A percentile compares a stretch with the other conserved stretches of the same genome.
phyloP scores from a whole-genome alignment of 2,797 vertebrate genomes.

The Molossus molossus region DNA sequence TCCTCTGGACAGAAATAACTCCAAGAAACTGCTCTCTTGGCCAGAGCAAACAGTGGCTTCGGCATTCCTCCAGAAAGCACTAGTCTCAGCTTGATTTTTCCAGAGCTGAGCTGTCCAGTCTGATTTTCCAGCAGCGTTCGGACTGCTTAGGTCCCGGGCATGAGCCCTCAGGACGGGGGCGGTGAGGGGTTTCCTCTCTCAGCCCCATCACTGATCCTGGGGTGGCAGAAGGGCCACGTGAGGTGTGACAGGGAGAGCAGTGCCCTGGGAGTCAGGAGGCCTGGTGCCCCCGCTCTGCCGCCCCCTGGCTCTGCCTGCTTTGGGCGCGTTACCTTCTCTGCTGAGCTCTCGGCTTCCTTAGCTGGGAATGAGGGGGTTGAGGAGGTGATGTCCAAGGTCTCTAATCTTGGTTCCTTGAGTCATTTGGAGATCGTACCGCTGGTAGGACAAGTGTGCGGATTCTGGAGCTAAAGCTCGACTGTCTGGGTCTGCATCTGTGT shows the following conservation, averaged over 20 bases:
- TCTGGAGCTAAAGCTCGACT: neutral
- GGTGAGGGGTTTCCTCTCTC: neutral
- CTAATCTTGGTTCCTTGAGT: neutral
- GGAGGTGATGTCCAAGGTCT: neutral
- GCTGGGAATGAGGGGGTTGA: neutral
- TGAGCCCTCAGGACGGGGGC: neutral
- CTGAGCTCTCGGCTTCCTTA: neutral
- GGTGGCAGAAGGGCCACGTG: neutral
- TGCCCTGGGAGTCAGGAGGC: too few relatives aligned
- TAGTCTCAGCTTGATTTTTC: conserved; percentile 67
- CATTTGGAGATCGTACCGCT: neutral
- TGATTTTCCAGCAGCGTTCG: conserved; percentile 54
- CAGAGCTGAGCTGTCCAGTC: conserved; percentile 42
- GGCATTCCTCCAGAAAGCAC: conserved; percentile 78
- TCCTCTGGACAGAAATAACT: conserved; percentile 79
- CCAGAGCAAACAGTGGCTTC: conserved; percentile 71
- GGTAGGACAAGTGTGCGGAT: fast-evolving
- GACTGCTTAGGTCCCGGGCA: neutral
- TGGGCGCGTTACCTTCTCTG: neutral
- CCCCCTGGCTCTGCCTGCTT: neutral
- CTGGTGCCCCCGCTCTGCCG: too few relatives aligned
- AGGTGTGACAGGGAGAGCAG: neutral
- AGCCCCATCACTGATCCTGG: neutral
- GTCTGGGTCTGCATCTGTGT: neutral
- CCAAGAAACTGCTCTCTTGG: conserved; percentile 66